Evolutionary conservation across 2,888 invertebrate genomes (phyloP).

Genomic region (Nebria salina): DNA sequence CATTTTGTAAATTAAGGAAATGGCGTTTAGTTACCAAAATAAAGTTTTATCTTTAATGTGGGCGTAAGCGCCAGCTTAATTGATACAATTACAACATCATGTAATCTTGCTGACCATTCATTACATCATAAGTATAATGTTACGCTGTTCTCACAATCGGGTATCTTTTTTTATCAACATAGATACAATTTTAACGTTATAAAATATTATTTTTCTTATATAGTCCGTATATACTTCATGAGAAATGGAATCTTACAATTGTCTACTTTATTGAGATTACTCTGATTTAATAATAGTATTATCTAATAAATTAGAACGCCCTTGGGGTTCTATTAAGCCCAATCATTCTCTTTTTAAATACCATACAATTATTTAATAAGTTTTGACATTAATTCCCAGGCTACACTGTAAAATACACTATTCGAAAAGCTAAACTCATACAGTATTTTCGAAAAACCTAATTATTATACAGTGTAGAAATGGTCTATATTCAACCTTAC

Average conservation of each 20-base stretch:
- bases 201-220: no score
- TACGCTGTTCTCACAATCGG: neutral
- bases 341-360: conserved; percentile 22
- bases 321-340: conserved; percentile 22
- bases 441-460: no score
- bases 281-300: neutral
- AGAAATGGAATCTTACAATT: no score
- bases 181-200: neutral
- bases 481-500: neutral
- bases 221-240: no score
- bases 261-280: neutral
- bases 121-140: neutral
- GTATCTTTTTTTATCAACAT: neutral
- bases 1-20: no score
- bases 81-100: neutral
- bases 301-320: conserved; percentile 26
- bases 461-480: neutral
- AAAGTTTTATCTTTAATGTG: neutral
- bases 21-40: no score
- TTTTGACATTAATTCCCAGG: conserved; percentile 1
- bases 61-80: neutral
- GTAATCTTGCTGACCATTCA: neutral
- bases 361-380: conserved; percentile 31
- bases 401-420: conserved; percentile 1
- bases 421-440: no score